These are phyloP conservation scores for Scaptomyza hsui DNA, from an alignment of 1,140 invertebrate genomes.

Conservation along the genomic window DNA sequence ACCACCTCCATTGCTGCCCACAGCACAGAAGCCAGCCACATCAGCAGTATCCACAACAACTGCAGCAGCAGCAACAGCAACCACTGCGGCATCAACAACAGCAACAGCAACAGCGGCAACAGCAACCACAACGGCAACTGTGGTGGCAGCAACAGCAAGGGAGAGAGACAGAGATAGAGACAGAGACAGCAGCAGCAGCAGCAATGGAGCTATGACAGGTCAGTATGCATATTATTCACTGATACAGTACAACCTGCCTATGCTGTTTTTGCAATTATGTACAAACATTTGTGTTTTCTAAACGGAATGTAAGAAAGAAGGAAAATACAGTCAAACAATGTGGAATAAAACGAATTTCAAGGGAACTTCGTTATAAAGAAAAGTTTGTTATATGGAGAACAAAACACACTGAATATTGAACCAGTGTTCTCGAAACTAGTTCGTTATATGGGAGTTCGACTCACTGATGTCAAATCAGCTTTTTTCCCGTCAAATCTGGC, in stretches of 20 bases:
- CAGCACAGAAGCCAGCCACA: slow-evolving; percentile 50
- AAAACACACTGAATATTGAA: no score
- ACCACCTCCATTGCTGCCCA: slow-evolving; percentile 46
- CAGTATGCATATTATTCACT: slow-evolving; percentile 31
- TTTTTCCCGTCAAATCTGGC: no score
- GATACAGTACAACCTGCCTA: slow-evolving; percentile 34
- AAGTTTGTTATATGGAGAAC: no score
- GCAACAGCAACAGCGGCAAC: slow-evolving; percentile 24
- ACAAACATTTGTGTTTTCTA: no score
- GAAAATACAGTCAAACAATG: no score
- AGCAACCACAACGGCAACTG: slow-evolving; percentile 35
- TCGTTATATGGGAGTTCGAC: no score
- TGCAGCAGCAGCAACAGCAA: slow-evolving; percentile 16
- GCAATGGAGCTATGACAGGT: slow-evolving; percentile 80
- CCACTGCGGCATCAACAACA: slow-evolving; percentile 28
- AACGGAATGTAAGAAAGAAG: no score
- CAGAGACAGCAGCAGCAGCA: slow-evolving; percentile 45
- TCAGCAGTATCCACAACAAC: slow-evolving; percentile 24
- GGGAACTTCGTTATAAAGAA: no score
- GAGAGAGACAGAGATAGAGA: slow-evolving; percentile 26
- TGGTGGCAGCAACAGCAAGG: slow-evolving; percentile 32
- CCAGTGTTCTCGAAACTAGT: no score
- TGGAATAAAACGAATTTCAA: no score
- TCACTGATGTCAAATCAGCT: no score
- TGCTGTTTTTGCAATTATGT: no score